A percentile compares a stretch with the other conserved stretches of the same genome.
Conservation (phyloP, 2,113 vertebrate species). For the Percina caprodes region DNA sequence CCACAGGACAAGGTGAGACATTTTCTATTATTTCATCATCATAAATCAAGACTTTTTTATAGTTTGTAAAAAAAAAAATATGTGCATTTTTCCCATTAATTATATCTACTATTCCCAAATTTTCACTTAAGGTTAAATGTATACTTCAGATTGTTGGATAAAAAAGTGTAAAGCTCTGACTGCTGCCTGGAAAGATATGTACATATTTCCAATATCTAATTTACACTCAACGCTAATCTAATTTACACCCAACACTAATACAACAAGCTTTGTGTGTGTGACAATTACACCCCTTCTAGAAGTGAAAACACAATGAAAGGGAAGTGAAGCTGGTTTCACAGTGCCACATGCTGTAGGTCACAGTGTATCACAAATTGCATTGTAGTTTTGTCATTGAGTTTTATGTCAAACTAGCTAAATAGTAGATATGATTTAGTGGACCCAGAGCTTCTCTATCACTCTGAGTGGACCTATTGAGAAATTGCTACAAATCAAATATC, state of each 20-base stretch:
- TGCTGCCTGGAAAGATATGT: background rate
- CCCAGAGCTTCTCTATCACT: too few species aligned
- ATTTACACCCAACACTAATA: background rate
- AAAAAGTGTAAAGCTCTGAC: background rate
- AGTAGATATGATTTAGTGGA: background rate
- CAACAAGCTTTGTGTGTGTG: conserved; percentile 6
- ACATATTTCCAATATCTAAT: background rate
- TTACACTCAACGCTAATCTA: background rate
- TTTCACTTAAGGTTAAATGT: background rate
- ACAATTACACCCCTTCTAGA: background rate
- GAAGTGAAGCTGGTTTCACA: conserved; percentile 8
- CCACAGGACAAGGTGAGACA: background rate
- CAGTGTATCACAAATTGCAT: background rate
- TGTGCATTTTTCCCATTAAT: background rate
- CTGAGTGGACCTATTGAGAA: background rate
- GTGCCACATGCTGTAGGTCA: background rate
- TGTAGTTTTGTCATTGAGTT: background rate
- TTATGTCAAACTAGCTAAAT: background rate
- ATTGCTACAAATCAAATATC: background rate
- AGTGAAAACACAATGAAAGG: background rate
- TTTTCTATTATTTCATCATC: background rate
- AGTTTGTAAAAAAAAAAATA: background rate
- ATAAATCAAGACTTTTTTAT: background rate
- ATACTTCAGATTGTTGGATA: background rate
- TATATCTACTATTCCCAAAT: background rate